These are phyloP conservation scores for Pollenia angustigena DNA, from an alignment of 2,888 invertebrate species.

Conservation along the genomic window DNA sequence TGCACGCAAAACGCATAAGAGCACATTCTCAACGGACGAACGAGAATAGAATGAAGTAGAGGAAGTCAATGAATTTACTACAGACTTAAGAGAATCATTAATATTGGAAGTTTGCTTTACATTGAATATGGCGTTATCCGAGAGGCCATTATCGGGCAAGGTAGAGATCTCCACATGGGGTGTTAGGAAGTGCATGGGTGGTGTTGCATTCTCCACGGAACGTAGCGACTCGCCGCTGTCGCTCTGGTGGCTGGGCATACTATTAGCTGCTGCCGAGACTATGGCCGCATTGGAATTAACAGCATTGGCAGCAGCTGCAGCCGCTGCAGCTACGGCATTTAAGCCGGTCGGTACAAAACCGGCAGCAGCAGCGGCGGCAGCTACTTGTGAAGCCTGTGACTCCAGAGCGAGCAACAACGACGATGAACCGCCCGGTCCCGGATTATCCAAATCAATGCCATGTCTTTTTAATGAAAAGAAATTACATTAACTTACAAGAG, in stretches of 20 bases:
- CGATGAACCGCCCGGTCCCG: slow-evolving; percentile 92
- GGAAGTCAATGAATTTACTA: slow-evolving; percentile 74
- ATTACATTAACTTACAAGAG: background rate
- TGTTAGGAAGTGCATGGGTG: slow-evolving; percentile 95
- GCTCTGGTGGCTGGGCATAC: slow-evolving; percentile 89
- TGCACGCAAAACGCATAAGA: slow-evolving; percentile 83
- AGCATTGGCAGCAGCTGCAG: slow-evolving; percentile 77
- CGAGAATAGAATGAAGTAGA: slow-evolving; percentile 74
- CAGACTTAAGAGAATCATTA: slow-evolving; percentile 74
- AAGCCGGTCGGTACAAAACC: slow-evolving; percentile 82
- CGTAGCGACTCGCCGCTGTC: slow-evolving; percentile 93
- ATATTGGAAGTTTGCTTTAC: slow-evolving; percentile 79
- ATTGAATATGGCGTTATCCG: slow-evolving; percentile 86
- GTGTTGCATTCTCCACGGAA: slow-evolving; percentile 94
- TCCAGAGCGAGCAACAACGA: slow-evolving; percentile 89
- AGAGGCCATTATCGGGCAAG: slow-evolving; percentile 90
- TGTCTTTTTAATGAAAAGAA: slow-evolving; percentile 86
- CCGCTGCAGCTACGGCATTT: slow-evolving; percentile 79
- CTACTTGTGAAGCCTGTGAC: slow-evolving; percentile 86
- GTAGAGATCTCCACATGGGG: slow-evolving; percentile 96
- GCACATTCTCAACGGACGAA: slow-evolving; percentile 76
- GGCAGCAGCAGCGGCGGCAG: slow-evolving; percentile 85
- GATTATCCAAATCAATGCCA: slow-evolving; percentile 95
- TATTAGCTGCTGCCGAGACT: slow-evolving; percentile 84
- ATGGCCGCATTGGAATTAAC: slow-evolving; percentile 79